Evolutionary conservation across 2,888 invertebrate species (phyloP), one percentile per base, ranked within the genome.

Genomic region (Oscheius onirici): DNA sequence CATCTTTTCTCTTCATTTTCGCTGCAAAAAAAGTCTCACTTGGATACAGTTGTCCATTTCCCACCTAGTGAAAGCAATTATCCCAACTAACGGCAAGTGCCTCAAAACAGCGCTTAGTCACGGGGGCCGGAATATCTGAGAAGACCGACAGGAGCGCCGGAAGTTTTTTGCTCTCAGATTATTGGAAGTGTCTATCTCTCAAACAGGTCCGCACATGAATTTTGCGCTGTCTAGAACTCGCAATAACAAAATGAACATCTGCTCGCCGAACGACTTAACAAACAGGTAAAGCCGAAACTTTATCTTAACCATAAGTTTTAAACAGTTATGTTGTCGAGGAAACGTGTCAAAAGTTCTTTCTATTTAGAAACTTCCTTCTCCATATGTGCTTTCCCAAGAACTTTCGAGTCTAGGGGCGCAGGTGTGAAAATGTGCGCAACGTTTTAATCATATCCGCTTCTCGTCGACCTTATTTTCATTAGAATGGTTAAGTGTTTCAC

Each of bases 91-190:
- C 40, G 58, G 11, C 58, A 58, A 41, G 17, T 43, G 11, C 11
- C 60, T 60, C 60, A 60, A 60, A 60, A 60, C 60, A 60, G 60
- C 41, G 60, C 41, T 60, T 60, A 60, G 60, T 60, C 60, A 60
- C 43, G 46, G n/a, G 46, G 15, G n/a, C 5, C 46, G 34, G 8
- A 8, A 46, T 46, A 46, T 46, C 11, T 15, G 46, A 15, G 46
- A 46, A 46, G 46, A 46, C 46, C 34, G 34, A 8, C 34, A 34
- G 34, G 34, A 34, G 34, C 34, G 5, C 3, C 34, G 34, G 34
- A 34, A 34, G 34, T 34, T 34, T n/a, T 3, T 34, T 34, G 34
- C 34, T 8, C 5, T 6, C 8, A 34, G 34, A 34, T 6, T 0
- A 34, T 34, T 3, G 34, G 34, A 34, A 8, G 34, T 34, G 34